Conservation (phyloP, 2,888 invertebrate genomes). For the Lasioglossum lativentre region DNA sequence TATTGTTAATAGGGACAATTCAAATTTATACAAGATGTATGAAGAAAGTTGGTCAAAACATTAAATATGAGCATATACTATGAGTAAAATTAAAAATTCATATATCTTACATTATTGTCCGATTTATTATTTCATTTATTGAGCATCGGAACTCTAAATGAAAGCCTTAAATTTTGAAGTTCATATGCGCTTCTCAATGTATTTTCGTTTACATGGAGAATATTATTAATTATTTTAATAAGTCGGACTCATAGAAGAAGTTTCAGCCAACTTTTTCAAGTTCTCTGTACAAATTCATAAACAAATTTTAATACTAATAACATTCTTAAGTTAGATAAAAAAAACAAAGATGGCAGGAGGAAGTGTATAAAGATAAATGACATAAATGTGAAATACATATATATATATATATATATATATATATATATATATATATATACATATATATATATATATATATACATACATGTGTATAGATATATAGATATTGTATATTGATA, state of each 20-base stretch:
- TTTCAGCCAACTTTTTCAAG: slow-evolving; percentile 6
- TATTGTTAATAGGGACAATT: slow-evolving; percentile 65
- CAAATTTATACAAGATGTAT: slow-evolving; percentile 55
- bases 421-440: not conserved
- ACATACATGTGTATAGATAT: no score
- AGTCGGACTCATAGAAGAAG: not conserved
- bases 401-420: not conserved
- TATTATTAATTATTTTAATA: not conserved
- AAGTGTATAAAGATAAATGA: slow-evolving; percentile 26
- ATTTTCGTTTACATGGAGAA: not conserved
- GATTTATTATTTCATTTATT: not conserved
- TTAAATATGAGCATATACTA: not conserved
- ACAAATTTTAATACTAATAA: slow-evolving; percentile 48
- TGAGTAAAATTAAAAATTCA: not conserved
- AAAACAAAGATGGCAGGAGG: slow-evolving; percentile 11
- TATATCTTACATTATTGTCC: not conserved
- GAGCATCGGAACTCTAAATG: not conserved
- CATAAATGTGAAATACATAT: slow-evolving; percentile 17
- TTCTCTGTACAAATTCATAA: slow-evolving; percentile 29
- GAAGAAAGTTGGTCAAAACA: slow-evolving; percentile 23
- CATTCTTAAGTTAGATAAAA: slow-evolving; percentile 30
- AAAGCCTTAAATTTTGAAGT: not conserved
- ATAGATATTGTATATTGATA: not conserved
- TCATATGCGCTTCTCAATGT: not conserved
- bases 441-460: no score